phyloP scores from a whole-genome alignment of 2,797 vertebrate species.

The Heterohyrax brucei region DNA sequence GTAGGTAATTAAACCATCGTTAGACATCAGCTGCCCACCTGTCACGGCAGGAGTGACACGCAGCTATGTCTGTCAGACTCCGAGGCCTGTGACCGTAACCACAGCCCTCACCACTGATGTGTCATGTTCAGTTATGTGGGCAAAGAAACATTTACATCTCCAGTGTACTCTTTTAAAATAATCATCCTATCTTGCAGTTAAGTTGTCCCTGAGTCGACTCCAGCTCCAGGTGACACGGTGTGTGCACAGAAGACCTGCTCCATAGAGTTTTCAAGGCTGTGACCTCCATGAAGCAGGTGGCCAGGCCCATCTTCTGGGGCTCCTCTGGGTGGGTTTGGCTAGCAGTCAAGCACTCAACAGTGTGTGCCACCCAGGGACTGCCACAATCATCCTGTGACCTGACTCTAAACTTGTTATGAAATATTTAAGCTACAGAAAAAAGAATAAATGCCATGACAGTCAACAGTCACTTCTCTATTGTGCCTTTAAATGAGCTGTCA shows the following conservation, averaged over 20 bases:
- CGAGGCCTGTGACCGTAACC: background rate
- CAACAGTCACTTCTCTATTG: background rate
- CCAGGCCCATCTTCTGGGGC: too few relatives aligned
- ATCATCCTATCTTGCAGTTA: conserved; percentile 1
- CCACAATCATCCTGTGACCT: background rate
- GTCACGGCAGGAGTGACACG: conserved; percentile 4
- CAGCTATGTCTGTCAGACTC: background rate
- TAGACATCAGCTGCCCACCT: background rate
- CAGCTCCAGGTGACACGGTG: too few relatives aligned
- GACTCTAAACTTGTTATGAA: conserved; percentile 48
- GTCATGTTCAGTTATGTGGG: background rate
- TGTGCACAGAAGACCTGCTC: too few relatives aligned
- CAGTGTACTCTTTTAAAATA: conserved; percentile 61
- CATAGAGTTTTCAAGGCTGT: too few relatives aligned
- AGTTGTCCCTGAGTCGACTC: too few relatives aligned
- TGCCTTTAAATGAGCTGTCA: background rate
- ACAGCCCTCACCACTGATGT: background rate
- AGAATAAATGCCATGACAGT: conserved; percentile 5
- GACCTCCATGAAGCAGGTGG: too few relatives aligned
- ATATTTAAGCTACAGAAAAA: background rate
- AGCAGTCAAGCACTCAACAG: too few relatives aligned
- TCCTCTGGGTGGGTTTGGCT: too few relatives aligned
- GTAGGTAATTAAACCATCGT: background rate
- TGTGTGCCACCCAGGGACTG: too few relatives aligned
- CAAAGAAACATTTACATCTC: conserved; percentile 58